phyloP scores from a whole-genome alignment of 2,888 invertebrate species.

The Drosophila paramelanica region DNA sequence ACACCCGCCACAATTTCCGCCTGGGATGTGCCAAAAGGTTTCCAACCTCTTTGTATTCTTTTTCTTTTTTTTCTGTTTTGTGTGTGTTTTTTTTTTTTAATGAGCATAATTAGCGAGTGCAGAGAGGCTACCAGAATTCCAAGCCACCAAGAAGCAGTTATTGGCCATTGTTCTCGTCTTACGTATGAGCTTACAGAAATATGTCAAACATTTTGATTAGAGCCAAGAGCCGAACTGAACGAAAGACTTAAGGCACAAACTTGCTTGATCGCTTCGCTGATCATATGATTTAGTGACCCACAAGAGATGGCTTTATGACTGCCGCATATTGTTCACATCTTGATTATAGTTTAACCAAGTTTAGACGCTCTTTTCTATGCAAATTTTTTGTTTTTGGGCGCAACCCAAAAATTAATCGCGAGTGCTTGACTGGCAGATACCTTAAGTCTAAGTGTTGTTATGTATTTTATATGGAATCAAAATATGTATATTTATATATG shows the following conservation, averaged over 20 bases:
- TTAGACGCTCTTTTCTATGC: slow-evolving; percentile 39
- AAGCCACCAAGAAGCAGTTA: slow-evolving; percentile 57
- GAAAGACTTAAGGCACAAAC: slow-evolving; percentile 65
- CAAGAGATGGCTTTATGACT: slow-evolving; percentile 45
- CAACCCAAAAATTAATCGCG: not conserved
- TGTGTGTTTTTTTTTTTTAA: slow-evolving; percentile 63
- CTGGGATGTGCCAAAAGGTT: slow-evolving; percentile 76
- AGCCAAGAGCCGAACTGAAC: slow-evolving; percentile 35
- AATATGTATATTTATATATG: too few relatives aligned
- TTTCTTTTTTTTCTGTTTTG: too few relatives aligned
- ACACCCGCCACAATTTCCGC: slow-evolving; percentile 74
- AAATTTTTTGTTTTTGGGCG: slow-evolving; percentile 39
- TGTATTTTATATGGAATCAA: too few relatives aligned
- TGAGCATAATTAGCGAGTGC: slow-evolving; percentile 75
- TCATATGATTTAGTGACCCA: slow-evolving; percentile 56
- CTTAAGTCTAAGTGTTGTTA: not conserved
- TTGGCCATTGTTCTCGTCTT: slow-evolving; percentile 75
- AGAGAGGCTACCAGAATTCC: slow-evolving; percentile 31
- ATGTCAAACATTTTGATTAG: slow-evolving; percentile 63
- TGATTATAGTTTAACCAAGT: slow-evolving; percentile 14
- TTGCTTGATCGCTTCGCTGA: slow-evolving; percentile 66
- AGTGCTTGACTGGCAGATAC: not conserved
- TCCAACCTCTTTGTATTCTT: slow-evolving; percentile 41
- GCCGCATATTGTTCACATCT: slow-evolving; percentile 50
- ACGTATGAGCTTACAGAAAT: slow-evolving; percentile 45